These are phyloP conservation scores for Adela reaumurella DNA, from an alignment of 2,888 invertebrate species.

Conservation along the genomic window DNA sequence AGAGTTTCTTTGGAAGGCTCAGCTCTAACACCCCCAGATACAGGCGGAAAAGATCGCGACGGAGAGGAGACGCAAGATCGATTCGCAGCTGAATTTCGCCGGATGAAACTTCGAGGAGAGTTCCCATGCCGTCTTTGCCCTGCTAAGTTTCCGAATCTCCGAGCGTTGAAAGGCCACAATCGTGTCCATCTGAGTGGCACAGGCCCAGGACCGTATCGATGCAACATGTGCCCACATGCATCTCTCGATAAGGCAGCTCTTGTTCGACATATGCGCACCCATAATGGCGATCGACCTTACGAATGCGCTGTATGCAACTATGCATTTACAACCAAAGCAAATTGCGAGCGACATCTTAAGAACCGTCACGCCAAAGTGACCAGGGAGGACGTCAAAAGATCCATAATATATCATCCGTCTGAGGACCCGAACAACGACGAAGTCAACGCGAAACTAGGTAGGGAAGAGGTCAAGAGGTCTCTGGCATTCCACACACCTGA, in stretches of 20 bases:
- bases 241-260: constrained; percentile 89
- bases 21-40: constrained; percentile 42
- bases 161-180: constrained; percentile 89
- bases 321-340: constrained; percentile 95
- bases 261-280: constrained; percentile 87
- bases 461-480: constrained; percentile 55
- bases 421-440: constrained; percentile 81
- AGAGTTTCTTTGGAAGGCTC: constrained; percentile 39
- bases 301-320: constrained; percentile 94
- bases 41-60: constrained; percentile 36
- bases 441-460: constrained; percentile 50
- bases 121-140: constrained; percentile 89
- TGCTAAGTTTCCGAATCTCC: constrained; percentile 81
- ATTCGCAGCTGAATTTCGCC: constrained; percentile 80
- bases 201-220: constrained; percentile 78
- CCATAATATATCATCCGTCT: constrained; percentile 83
- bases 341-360: constrained; percentile 91
- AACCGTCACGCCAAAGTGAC: constrained; percentile 86
- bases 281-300: constrained; percentile 93
- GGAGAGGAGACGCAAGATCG: constrained; percentile 75
- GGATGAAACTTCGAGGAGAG: constrained; percentile 85
- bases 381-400: constrained; percentile 83
- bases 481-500: constrained; percentile 54
- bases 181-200: constrained; percentile 78
- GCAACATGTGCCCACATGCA: constrained; percentile 90